These are phyloP conservation scores for Mastigias papua DNA, from an alignment of 30 jellyfish, hydroid and myxozoan species.

Conservation along the genomic window DNA sequence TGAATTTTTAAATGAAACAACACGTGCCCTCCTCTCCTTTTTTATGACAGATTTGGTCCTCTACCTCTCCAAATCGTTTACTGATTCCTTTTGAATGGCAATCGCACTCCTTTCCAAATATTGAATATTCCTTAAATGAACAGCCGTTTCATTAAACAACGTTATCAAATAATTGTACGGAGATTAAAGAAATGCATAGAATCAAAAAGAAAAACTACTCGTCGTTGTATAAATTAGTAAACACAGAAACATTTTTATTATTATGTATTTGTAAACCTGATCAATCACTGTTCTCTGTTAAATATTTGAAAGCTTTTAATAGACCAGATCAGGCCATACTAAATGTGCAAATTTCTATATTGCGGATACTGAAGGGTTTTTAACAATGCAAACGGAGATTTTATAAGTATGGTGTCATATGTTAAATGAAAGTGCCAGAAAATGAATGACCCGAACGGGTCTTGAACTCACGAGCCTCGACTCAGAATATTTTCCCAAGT, in stretches of 20 bases:
- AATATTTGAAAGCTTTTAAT: background rate
- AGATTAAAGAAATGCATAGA: background rate
- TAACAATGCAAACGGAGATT: too few relatives aligned
- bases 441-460: too few relatives aligned
- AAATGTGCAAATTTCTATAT: too few relatives aligned
- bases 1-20: too few relatives aligned
- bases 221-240: background rate
- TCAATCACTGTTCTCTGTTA: background rate
- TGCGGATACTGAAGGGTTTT: too few relatives aligned
- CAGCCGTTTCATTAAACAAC: background rate
- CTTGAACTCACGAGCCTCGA: too few relatives aligned
- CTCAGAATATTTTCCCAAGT: too few relatives aligned
- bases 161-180: constrained; percentile 3
- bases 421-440: too few relatives aligned
- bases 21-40: background rate
- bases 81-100: background rate
- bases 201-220: background rate
- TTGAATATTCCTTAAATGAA: background rate
- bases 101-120: background rate
- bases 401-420: too few relatives aligned
- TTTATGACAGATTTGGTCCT: too few relatives aligned
- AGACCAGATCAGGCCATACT: background rate
- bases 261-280: background rate
- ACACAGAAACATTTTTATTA: background rate
- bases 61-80: background rate